These are phyloP conservation scores for Drosophila elegans DNA, from an alignment of 1,140 invertebrate species.

Conservation along the genomic window DNA sequence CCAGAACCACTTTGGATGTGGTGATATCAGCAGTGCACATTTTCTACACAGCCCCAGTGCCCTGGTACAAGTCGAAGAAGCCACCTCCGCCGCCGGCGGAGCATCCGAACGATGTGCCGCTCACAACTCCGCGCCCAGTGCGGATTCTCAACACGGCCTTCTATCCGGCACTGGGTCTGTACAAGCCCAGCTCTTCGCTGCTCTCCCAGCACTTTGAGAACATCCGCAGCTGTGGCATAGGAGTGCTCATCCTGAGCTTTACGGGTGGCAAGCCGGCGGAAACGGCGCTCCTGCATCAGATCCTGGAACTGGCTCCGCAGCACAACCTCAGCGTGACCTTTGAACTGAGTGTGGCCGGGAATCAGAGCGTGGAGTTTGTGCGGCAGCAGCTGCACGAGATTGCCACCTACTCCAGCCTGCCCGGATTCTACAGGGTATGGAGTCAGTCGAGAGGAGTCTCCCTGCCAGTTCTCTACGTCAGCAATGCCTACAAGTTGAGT, in stretches of 20 bases:
- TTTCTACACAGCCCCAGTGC: slow-evolving; percentile 77
- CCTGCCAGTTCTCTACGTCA: slow-evolving; percentile 87
- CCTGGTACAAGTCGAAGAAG: slow-evolving; percentile 81
- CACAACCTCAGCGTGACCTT: slow-evolving; percentile 80
- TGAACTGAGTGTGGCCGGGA: slow-evolving; percentile 71
- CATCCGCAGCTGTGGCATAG: slow-evolving; percentile 77
- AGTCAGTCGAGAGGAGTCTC: slow-evolving; percentile 74
- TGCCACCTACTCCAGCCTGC: slow-evolving; percentile 70
- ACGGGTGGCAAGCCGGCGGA: slow-evolving; percentile 48
- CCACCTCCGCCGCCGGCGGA: slow-evolving; percentile 49
- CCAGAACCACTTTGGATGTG: slow-evolving; percentile 55
- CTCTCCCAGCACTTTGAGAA: slow-evolving; percentile 80
- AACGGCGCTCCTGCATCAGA: slow-evolving; percentile 61
- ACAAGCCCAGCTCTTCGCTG: slow-evolving; percentile 72
- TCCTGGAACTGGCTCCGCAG: slow-evolving; percentile 69
- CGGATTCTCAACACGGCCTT: slow-evolving; percentile 77
- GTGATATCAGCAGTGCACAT: slow-evolving; percentile 76
- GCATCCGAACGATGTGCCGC: slow-evolving; percentile 66
- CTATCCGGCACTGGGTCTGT: slow-evolving; percentile 78
- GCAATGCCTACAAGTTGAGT: slow-evolving; percentile 87
- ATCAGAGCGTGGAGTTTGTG: slow-evolving; percentile 74
- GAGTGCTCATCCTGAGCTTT: slow-evolving; percentile 73
- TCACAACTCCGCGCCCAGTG: slow-evolving; percentile 58
- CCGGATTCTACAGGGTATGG: slow-evolving; percentile 86
- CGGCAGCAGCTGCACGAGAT: slow-evolving; percentile 73